Evolutionary conservation across 2,797 vertebrate genomes (phyloP).

Genomic region (Cossypha dichroa): DNA sequence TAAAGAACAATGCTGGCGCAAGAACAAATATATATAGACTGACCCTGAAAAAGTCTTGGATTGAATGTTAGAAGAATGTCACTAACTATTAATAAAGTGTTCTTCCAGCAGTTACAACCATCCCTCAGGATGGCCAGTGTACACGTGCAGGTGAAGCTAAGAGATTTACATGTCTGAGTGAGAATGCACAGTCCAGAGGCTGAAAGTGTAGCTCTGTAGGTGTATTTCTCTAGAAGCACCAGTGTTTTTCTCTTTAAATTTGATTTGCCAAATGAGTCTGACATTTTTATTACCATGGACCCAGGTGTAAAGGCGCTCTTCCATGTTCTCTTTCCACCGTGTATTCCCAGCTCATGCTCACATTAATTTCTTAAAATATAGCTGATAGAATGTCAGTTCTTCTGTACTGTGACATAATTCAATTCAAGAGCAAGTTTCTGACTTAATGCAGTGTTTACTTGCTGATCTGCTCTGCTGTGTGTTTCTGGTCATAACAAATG

Average conservation of each 20-base stretch:
- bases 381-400: background rate
- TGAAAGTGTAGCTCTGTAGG: background rate
- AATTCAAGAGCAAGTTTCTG: background rate
- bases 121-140: background rate
- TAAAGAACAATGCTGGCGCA: conserved; percentile 43
- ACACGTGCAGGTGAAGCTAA: background rate
- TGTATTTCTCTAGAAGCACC: background rate
- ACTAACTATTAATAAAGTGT: background rate
- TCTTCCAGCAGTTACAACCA: background rate
- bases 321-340: background rate
- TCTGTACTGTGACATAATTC: background rate
- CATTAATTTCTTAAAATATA: background rate
- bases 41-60: background rate
- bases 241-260: background rate
- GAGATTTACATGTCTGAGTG: background rate
- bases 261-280: background rate
- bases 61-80: background rate
- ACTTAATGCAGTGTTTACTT: background rate
- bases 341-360: background rate
- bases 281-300: background rate
- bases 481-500: background rate
- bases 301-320: background rate
- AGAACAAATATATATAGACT: conserved; percentile 29
- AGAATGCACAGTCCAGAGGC: background rate
- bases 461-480: background rate